Conservation (phyloP, 2,113 vertebrate genomes). For the Craseonycteris thonglongyai region DNA sequence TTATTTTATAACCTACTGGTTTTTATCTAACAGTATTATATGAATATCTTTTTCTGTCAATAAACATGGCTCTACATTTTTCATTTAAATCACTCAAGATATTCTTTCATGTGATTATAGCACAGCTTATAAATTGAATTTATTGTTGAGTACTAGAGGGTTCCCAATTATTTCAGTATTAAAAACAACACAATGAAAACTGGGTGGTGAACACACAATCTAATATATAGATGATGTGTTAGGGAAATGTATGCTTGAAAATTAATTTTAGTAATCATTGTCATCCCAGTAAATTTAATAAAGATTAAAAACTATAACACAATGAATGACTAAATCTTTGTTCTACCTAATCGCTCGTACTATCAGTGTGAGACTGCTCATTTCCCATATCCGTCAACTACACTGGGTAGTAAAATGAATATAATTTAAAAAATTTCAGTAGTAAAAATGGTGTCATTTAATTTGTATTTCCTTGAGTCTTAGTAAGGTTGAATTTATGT, state of each 20-base stretch:
- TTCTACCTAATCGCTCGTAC: neutral
- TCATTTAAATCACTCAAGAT: neutral
- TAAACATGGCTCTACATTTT: neutral
- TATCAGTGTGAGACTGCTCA: neutral
- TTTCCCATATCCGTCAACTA: neutral
- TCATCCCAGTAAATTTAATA: too few species aligned
- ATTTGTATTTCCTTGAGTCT: slow-evolving; percentile 26
- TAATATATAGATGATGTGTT: too few species aligned
- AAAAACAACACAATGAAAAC: neutral
- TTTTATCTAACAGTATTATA: slow-evolving; percentile 25
- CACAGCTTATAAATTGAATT: slow-evolving; percentile 10
- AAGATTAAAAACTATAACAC: slow-evolving; percentile 9
- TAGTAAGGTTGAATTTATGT: neutral
- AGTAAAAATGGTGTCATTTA: slow-evolving; percentile 26
- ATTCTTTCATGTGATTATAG: neutral
- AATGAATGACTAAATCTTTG: neutral
- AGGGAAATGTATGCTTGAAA: too few species aligned
- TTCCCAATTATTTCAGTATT: slow-evolving; percentile 5
- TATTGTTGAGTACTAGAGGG: neutral
- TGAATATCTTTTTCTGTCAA: neutral
- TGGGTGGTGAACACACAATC: too few species aligned
- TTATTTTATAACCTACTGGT: slow-evolving; percentile 4
- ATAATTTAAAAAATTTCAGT: neutral
- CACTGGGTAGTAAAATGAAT: neutral
- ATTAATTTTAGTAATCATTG: too few species aligned